Conservation (phyloP, 1,140 invertebrate genomes). For the Macrotrachela quadricornifera region DNA sequence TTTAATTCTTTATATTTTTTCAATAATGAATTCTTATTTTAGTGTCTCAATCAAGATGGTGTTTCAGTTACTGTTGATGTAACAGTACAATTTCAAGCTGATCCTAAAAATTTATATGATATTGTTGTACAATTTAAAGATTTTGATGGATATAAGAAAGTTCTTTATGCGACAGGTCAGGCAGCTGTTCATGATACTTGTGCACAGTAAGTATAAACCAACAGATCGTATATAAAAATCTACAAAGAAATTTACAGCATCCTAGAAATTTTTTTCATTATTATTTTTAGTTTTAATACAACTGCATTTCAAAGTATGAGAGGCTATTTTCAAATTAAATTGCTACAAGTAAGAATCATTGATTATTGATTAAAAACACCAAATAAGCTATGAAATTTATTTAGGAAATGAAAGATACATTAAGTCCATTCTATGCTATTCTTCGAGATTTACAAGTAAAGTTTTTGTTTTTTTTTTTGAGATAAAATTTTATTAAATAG, state of each 20-base stretch:
- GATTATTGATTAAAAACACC: too few species aligned
- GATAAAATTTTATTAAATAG: not conserved
- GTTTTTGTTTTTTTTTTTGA: not conserved
- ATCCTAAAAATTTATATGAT: slow-evolving; percentile 12
- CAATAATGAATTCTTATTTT: not conserved
- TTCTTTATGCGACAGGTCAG: slow-evolving; percentile 16
- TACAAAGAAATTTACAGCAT: too few species aligned
- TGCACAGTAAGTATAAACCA: slow-evolving; percentile 14
- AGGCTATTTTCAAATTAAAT: too few species aligned
- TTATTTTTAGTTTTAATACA: not conserved
- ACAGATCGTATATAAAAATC: too few species aligned
- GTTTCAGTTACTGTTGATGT: slow-evolving; percentile 18
- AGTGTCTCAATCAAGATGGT: slow-evolving; percentile 25
- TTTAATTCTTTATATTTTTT: not conserved
- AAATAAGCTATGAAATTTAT: too few species aligned
- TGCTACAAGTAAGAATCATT: too few species aligned
- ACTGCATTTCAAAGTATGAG: too few species aligned
- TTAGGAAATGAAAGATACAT: too few species aligned
- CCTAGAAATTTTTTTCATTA: too few species aligned
- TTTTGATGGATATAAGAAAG: slow-evolving; percentile 17
- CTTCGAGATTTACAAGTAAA: slow-evolving; percentile 19
- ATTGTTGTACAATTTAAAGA: slow-evolving; percentile 19
- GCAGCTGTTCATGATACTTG: slow-evolving; percentile 21
- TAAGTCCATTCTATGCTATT: too few species aligned
- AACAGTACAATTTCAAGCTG: slow-evolving; percentile 19